These are phyloP conservation scores for Vollenhovia emeryi DNA, from an alignment of 1,140 invertebrate species.

Conservation along the genomic window DNA sequence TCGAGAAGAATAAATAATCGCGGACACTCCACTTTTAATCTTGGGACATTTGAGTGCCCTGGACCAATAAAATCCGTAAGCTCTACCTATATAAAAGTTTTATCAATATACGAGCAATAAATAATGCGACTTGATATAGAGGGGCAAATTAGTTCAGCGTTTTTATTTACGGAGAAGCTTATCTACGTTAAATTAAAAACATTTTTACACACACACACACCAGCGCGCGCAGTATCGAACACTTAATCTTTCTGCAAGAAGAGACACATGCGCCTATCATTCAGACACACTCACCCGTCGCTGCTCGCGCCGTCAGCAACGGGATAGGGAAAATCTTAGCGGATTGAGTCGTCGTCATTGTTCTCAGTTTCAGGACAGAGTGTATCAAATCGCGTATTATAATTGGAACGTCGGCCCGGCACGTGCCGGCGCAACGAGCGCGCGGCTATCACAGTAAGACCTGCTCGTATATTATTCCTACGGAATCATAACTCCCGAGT, in stretches of 20 bases:
- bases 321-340: constrained; percentile 59
- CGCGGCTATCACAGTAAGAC: constrained; percentile 80
- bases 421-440: constrained; percentile 75
- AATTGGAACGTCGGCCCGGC: constrained; percentile 78
- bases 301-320: not conserved
- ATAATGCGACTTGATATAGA: not conserved
- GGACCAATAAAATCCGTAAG: not conserved
- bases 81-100: no score
- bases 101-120: not conserved
- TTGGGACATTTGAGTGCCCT: not conserved
- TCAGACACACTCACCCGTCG: constrained; percentile 17
- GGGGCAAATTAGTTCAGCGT: not conserved
- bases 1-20: constrained; percentile 12
- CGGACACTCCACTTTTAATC: not conserved
- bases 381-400: constrained; percentile 84
- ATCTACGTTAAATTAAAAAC: not conserved
- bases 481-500: constrained; percentile 80
- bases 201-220: not conserved
- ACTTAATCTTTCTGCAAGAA: not conserved
- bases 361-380: constrained; percentile 68
- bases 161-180: not conserved
- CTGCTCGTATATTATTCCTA: constrained; percentile 83
- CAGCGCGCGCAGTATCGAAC: no score
- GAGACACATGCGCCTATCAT: constrained; percentile 9
- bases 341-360: constrained; percentile 80